These are phyloP conservation scores for Cylas formicarius DNA, from an alignment of 1,140 invertebrate genomes.

Conservation along the genomic window DNA sequence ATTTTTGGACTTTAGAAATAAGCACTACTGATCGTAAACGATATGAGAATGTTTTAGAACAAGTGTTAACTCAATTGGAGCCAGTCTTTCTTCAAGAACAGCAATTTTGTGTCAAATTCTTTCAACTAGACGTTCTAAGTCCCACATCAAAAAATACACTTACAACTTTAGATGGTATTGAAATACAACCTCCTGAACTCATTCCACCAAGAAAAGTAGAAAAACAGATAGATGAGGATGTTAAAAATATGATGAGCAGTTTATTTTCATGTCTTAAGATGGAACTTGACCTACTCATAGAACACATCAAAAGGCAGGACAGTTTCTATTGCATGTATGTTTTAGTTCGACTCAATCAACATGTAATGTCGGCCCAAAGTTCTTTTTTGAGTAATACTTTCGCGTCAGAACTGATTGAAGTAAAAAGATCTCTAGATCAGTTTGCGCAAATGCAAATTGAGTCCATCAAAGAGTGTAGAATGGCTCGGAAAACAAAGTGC, in stretches of 20 bases:
- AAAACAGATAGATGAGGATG: slow-evolving; percentile 68
- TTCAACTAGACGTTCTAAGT: slow-evolving; percentile 69
- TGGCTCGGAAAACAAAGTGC: slow-evolving; percentile 68
- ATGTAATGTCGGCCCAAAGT: slow-evolving; percentile 85
- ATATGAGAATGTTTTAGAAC: slow-evolving; percentile 69
- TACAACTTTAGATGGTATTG: slow-evolving; percentile 46
- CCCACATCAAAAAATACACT: slow-evolving; percentile 49
- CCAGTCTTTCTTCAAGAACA: slow-evolving; percentile 91
- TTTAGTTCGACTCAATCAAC: slow-evolving; percentile 79
- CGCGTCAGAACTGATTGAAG: slow-evolving; percentile 79
- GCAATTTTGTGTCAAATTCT: slow-evolving; percentile 90
- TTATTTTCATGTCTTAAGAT: slow-evolving; percentile 80
- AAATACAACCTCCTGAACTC: slow-evolving; percentile 33
- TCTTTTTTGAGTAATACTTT: slow-evolving; percentile 87
- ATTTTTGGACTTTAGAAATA: slow-evolving; percentile 49
- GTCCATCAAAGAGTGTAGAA: slow-evolving; percentile 72
- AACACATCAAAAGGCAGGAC: slow-evolving; percentile 79
- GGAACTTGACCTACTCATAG: slow-evolving; percentile 79
- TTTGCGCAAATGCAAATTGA: slow-evolving; percentile 84
- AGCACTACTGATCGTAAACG: slow-evolving; percentile 50
- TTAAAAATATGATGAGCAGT: slow-evolving; percentile 76
- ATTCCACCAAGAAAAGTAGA: slow-evolving; percentile 55
- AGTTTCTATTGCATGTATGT: slow-evolving; percentile 91
- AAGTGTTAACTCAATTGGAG: slow-evolving; percentile 80
- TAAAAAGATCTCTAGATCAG: slow-evolving; percentile 92